Evolutionary conservation across 2,113 vertebrate genomes (phyloP).

Genomic region (Falco punctatus): DNA sequence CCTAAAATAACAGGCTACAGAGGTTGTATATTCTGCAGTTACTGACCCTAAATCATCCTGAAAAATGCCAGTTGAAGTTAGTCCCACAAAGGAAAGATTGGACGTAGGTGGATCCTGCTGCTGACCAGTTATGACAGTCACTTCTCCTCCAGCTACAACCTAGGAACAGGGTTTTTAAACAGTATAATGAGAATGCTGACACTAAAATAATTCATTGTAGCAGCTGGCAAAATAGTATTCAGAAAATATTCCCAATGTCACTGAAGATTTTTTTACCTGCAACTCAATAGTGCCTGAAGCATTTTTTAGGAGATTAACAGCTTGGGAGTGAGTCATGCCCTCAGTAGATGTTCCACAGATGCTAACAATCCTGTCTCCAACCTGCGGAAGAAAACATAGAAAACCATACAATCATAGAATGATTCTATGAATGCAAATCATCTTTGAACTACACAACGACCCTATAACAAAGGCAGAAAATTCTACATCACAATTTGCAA

Average conservation of each 20-base stretch:
- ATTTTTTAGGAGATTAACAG: slow-evolving; percentile 90
- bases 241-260: slow-evolving; percentile 26
- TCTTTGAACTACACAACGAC: background rate
- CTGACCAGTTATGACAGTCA: slow-evolving; percentile 86
- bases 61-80: slow-evolving; percentile 87
- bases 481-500: background rate
- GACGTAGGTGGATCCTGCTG: slow-evolving; percentile 78
- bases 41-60: slow-evolving; percentile 93
- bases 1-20: background rate
- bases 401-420: background rate
- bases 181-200: background rate
- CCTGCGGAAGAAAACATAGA: slow-evolving; percentile 71
- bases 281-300: slow-evolving; percentile 87
- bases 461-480: background rate
- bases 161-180: slow-evolving; percentile 14
- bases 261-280: slow-evolving; percentile 80
- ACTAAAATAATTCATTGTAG: background rate
- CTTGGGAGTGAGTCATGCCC: slow-evolving; percentile 93
- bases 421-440: background rate
- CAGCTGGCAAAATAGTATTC: background rate
- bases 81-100: slow-evolving; percentile 68
- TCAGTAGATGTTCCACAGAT: slow-evolving; percentile 90
- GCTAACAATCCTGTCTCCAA: slow-evolving; percentile 93
- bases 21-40: background rate
- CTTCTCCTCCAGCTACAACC: slow-evolving; percentile 92